Evolutionary conservation across 2,113 vertebrate genomes (phyloP).

Genomic region (Sorex araneus): DNA sequence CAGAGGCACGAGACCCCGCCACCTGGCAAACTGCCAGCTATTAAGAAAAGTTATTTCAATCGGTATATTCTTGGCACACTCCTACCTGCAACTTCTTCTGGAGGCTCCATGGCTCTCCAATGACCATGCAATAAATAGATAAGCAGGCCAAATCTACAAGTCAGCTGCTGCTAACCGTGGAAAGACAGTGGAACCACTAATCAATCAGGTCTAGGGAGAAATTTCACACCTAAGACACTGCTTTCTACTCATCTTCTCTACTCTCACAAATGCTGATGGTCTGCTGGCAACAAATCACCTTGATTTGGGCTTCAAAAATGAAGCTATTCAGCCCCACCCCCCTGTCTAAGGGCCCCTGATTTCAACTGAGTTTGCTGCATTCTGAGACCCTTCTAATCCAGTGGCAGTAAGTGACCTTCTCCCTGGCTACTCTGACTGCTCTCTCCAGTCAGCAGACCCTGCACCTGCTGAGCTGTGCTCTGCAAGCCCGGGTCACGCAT

Average conservation of each 20-base stretch:
- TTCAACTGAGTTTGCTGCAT: background rate
- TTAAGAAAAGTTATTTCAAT: conserved; percentile 62
- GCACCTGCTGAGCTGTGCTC: background rate
- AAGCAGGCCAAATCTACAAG: conserved; percentile 8
- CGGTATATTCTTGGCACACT: conserved; percentile 31
- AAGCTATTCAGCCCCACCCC: background rate
- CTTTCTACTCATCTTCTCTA: background rate
- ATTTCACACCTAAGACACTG: background rate
- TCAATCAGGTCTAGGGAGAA: background rate
- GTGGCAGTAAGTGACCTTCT: background rate
- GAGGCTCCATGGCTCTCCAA: conserved; percentile 54
- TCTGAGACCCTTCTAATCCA: background rate
- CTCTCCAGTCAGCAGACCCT: background rate
- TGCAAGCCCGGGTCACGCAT: background rate
- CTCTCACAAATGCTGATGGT: background rate
- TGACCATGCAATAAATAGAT: conserved; percentile 29
- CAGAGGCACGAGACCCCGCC: background rate
- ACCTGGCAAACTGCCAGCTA: conserved; percentile 51
- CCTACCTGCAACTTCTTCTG: conserved; percentile 15
- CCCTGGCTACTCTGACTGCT: background rate
- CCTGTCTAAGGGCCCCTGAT: background rate
- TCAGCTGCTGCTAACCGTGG: background rate
- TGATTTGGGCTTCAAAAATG: background rate
- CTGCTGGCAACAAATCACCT: background rate
- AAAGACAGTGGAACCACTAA: background rate